Percentiles rank a stretch among this genome's conserved stretches.
Conservation (phyloP, 2,797 vertebrate genomes). For the Dipus sagitta region DNA sequence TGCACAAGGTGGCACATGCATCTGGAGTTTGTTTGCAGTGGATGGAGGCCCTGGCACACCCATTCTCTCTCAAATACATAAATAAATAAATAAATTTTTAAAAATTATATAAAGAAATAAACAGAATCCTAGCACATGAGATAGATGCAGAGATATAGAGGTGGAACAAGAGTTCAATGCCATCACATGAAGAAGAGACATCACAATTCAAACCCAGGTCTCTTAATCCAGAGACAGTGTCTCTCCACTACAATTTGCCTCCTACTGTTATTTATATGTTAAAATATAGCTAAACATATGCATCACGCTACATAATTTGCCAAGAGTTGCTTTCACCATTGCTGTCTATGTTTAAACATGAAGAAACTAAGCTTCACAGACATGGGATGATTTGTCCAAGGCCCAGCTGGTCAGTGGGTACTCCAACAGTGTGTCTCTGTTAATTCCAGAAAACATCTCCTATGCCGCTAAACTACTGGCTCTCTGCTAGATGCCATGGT, state of each 20-base stretch:
- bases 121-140: neutral
- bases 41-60: too few species aligned
- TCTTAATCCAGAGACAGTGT: slow-evolving; percentile 11
- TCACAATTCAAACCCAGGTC: neutral
- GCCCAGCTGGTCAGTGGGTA: neutral
- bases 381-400: neutral
- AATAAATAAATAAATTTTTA: too few species aligned
- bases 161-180: neutral
- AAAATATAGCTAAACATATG: neutral
- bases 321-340: neutral
- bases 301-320: neutral
- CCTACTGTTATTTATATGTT: neutral
- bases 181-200: neutral
- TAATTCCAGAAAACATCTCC: neutral
- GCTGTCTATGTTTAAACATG: slow-evolving; percentile 44
- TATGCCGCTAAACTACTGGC: neutral
- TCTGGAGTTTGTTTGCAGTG: too few species aligned
- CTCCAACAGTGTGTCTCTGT: neutral
- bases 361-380: slow-evolving; percentile 39
- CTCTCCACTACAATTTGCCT: neutral
- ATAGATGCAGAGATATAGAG: neutral
- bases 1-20: too few species aligned
- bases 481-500: neutral
- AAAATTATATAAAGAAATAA: neutral
- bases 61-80: too few species aligned